Evolutionary conservation across 2,113 vertebrate genomes (phyloP).

Genomic region (Geococcyx californianus): DNA sequence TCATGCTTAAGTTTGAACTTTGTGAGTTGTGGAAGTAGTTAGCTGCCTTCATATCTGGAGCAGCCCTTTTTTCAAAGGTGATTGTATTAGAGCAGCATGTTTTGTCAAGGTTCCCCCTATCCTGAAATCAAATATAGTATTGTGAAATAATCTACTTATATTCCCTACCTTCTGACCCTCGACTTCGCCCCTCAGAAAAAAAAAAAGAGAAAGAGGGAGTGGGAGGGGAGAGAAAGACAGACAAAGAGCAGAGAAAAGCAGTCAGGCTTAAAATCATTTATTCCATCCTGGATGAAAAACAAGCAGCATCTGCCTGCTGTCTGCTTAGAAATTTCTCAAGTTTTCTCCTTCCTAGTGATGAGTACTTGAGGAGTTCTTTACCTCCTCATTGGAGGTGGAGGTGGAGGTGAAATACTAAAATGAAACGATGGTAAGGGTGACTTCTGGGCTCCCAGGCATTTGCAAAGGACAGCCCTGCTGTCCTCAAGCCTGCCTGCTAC

Average conservation of each 20-base stretch:
- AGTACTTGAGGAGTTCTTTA: background rate
- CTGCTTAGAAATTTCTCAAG: background rate
- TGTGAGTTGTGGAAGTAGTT: background rate
- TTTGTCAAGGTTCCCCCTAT: background rate
- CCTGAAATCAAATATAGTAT: background rate
- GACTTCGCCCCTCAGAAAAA: background rate
- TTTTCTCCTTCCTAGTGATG: background rate
- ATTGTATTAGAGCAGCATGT: background rate
- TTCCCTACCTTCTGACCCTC: background rate
- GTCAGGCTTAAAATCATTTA: background rate
- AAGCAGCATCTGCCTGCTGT: background rate
- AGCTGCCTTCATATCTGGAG: background rate
- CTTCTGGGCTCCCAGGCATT: background rate
- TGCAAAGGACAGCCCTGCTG: background rate
- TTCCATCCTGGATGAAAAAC: background rate
- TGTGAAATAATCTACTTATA: background rate
- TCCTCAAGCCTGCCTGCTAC: background rate
- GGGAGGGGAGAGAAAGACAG: no score
- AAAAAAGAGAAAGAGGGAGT: no score
- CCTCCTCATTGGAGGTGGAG: accelerated
- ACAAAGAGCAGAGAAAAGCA: background rate
- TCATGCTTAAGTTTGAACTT: background rate
- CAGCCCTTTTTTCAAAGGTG: background rate
- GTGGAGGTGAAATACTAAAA: background rate
- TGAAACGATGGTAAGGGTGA: background rate